These are phyloP conservation scores for Cyrtodaria siliqua DNA, from an alignment of 2,888 invertebrate species.

Conservation along the genomic window DNA sequence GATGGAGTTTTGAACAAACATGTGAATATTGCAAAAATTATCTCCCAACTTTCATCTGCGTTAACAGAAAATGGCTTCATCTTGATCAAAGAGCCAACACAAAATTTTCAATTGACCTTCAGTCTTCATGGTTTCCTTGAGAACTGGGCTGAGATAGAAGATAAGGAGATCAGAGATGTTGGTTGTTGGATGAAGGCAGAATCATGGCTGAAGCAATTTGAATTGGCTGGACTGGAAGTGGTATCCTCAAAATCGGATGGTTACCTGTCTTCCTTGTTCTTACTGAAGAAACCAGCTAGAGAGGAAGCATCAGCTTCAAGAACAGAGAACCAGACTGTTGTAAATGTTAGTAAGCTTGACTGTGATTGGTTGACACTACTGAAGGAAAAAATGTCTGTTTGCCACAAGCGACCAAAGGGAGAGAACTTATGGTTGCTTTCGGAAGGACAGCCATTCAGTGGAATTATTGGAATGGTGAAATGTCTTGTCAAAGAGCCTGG, in stretches of 20 bases:
- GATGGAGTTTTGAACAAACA: constrained; percentile 73
- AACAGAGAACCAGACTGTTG: constrained; percentile 50
- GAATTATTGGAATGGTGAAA: constrained; percentile 95
- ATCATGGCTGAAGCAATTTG: constrained; percentile 71
- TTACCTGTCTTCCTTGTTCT: constrained; percentile 87
- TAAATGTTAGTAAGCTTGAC: constrained; percentile 59
- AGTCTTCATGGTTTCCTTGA: constrained; percentile 66
- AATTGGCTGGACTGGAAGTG: constrained; percentile 87
- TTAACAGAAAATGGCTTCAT: constrained; percentile 88
- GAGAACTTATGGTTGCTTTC: constrained; percentile 89
- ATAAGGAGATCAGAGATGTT: constrained; percentile 42
- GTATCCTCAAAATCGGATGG: constrained; percentile 90
- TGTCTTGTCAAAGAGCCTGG: constrained; percentile 96
- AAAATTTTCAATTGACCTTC: constrained; percentile 76
- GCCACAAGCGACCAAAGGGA: constrained; percentile 87
- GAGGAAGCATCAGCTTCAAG: background rate
- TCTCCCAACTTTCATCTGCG: constrained; percentile 86
- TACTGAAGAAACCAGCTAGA: constrained; percentile 88
- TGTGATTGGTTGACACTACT: constrained; percentile 92
- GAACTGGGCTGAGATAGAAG: constrained; percentile 4
- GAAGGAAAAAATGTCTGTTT: constrained; percentile 91
- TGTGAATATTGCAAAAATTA: constrained; percentile 52
- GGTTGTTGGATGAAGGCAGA: constrained; percentile 66
- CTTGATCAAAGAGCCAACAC: constrained; percentile 85
- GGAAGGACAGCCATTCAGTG: constrained; percentile 90